Base-by-base conservation (phyloP, 1,140 invertebrate genomes). In the Dendrolimus punctatus region DNA sequence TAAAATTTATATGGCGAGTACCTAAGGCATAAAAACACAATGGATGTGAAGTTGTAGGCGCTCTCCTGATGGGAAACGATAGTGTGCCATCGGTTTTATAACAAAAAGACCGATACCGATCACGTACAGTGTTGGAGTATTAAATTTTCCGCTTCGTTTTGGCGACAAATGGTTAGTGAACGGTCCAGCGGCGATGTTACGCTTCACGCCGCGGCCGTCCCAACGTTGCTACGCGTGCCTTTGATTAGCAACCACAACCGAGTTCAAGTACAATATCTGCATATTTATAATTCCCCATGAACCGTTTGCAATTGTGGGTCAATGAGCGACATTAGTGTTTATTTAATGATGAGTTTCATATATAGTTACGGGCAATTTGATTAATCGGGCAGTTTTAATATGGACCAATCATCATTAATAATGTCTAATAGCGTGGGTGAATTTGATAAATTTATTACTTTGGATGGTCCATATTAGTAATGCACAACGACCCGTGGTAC, bases 71-170 rank as follows among this genome's bases (percentile, higher is more conserved):
- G 66, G 60, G 59, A 65, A 68, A 72, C 56, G 72, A 82, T 80
- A 80, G 71, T 78, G 71, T 73, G 71, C 53, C 67, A 72, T 49
- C 51, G 47, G 58, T 60, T 58, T 58, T 53, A 60, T 60, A 48
- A 68, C 70, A 73, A 78, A 80, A 71, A 77, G 58, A 66, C 73
- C 58, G 64, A 76, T 71, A 73, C 53, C 47, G 76, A 76, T 80
- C 81, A 85, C 80, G 80, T 80, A 76, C 66, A 69, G 70, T 69
- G 74, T 52, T 75, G 62, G 62, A 71, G 68, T 80, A 80, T 79
- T 81, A 79, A 81, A 77, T 82, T 81, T 78, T 78, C 71, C 73
- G 71, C 68, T 75, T 77, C 66, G 76, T 73, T 81, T 79, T 80
- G 66, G 71, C 64, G 71, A 73, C 72, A 74, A 74, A 71, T 72